Evolutionary conservation across 1,140 invertebrate genomes (phyloP).

Genomic region (Trialeurodes vaporariorum): DNA sequence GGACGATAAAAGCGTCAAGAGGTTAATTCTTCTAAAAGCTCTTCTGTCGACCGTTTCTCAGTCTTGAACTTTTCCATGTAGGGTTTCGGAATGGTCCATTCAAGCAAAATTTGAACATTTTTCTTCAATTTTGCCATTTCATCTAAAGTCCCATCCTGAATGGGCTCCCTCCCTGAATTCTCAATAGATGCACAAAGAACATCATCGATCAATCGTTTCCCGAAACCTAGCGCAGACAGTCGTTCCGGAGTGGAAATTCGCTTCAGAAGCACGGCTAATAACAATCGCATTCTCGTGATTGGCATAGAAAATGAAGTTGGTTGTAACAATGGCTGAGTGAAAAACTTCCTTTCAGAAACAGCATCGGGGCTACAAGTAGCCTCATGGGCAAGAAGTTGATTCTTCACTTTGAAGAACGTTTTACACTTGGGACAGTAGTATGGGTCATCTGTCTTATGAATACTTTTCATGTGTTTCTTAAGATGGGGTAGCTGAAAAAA

Average conservation of each 20-base stretch:
- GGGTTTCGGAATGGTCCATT: slow-evolving; percentile 65
- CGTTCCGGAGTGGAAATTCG: slow-evolving; percentile 66
- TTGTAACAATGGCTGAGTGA: neutral
- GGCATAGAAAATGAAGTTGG: slow-evolving; percentile 36
- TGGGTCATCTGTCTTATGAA: slow-evolving; percentile 50
- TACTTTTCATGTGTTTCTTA: slow-evolving; percentile 47
- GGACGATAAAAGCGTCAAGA: slow-evolving; percentile 28
- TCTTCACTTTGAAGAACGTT: slow-evolving; percentile 63
- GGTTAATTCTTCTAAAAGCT: slow-evolving; percentile 61
- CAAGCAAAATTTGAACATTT: slow-evolving; percentile 62
- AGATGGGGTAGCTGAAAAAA: slow-evolving; percentile 58
- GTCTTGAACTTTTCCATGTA: slow-evolving; percentile 61
- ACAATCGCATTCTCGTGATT: slow-evolving; percentile 59
- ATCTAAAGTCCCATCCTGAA: slow-evolving; percentile 38
- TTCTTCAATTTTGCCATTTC: slow-evolving; percentile 48
- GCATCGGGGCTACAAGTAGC: slow-evolving; percentile 36
- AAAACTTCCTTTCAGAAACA: slow-evolving; percentile 11
- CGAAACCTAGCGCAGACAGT: slow-evolving; percentile 62
- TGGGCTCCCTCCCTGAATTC: slow-evolving; percentile 53
- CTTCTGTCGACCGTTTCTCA: slow-evolving; percentile 59
- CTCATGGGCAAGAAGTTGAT: slow-evolving; percentile 49
- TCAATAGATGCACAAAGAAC: slow-evolving; percentile 64
- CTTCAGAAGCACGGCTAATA: slow-evolving; percentile 63
- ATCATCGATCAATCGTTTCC: slow-evolving; percentile 68
- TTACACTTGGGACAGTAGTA: slow-evolving; percentile 52